These are phyloP conservation scores for Thyatira batis DNA, from an alignment of 2,888 invertebrate genomes.

Conservation along the genomic window DNA sequence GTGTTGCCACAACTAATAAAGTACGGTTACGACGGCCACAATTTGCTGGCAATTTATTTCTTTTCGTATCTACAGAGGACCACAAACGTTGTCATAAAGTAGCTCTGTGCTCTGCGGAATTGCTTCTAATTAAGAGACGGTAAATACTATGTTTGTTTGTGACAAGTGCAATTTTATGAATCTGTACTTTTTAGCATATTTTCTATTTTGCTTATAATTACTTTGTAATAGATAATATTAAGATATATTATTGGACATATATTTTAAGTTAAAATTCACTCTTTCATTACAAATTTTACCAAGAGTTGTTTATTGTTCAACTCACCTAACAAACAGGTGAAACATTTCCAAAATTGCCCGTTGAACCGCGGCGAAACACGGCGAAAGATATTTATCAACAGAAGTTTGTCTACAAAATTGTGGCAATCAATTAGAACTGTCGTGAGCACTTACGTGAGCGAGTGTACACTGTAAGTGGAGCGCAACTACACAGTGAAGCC, in stretches of 20 bases:
- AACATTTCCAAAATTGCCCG: background rate
- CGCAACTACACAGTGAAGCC: constrained; percentile 73
- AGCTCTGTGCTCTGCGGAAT: background rate
- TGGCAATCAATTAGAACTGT: constrained; percentile 4
- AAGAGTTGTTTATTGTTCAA: no score
- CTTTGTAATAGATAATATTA: no score
- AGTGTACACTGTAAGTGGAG: constrained; percentile 63
- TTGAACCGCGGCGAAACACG: background rate
- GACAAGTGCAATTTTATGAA: background rate
- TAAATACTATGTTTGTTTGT: background rate
- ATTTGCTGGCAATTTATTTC: background rate
- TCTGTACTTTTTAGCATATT: no score
- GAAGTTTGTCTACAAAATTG: background rate
- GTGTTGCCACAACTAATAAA: background rate
- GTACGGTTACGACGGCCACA: background rate
- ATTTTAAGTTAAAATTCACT: no score
- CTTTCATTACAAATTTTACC: no score
- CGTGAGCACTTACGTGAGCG: constrained; percentile 28
- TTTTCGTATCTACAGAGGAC: background rate
- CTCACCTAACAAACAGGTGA: no score
- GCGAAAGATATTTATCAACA: constrained; percentile 2
- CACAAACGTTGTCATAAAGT: background rate
- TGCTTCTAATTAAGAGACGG: background rate
- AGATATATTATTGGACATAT: no score
- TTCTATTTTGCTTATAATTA: no score